These are phyloP conservation scores for Drosophila kokeensis DNA, from an alignment of 2,888 invertebrate genomes.

Conservation along the genomic window DNA sequence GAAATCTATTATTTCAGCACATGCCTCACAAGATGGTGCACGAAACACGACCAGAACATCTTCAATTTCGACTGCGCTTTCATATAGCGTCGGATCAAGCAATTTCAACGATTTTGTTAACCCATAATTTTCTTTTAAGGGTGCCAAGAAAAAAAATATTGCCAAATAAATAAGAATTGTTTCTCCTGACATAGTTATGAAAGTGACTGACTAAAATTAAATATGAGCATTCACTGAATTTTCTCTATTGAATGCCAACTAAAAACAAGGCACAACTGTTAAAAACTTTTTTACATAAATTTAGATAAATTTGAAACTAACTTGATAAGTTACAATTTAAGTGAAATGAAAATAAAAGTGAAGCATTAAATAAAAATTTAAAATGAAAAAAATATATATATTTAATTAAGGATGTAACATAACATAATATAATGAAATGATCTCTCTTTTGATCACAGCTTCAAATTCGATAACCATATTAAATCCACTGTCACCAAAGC, in stretches of 20 bases:
- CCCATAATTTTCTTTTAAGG: background rate
- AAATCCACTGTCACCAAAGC: too few species aligned
- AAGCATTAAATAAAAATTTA: background rate
- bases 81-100: background rate
- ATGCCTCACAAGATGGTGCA: background rate
- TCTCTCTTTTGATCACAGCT: too few species aligned
- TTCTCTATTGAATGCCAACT: background rate
- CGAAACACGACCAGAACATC: background rate
- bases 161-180: background rate
- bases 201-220: background rate
- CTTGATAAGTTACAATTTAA: background rate
- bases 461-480: too few species aligned
- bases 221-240: background rate
- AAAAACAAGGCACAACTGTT: background rate
- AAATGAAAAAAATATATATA: background rate
- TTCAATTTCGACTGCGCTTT: background rate
- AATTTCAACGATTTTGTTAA: background rate
- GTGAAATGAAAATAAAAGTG: background rate
- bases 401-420: background rate
- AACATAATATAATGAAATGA: too few species aligned
- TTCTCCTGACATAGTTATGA: constrained; percentile 6
- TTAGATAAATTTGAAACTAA: background rate
- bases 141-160: background rate
- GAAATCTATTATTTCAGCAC: background rate
- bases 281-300: too few species aligned